A percentile compares a stretch with the other conserved stretches of the same genome.
These are phyloP conservation scores for Colaptes auratus DNA, from an alignment of 2,113 vertebrate species.

Conservation along the genomic window DNA sequence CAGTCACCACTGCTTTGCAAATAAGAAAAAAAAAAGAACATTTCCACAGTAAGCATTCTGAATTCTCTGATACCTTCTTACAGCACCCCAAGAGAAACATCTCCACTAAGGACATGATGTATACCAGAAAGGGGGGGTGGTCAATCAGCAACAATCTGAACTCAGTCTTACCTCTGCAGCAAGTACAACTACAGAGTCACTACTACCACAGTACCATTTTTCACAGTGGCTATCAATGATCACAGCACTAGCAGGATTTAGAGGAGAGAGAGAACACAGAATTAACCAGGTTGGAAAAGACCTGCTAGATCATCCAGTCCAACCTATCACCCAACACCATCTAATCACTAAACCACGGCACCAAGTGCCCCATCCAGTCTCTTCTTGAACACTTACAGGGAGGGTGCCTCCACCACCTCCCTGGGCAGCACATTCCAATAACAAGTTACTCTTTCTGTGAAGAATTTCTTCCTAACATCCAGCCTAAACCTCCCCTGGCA, in stretches of 20 bases:
- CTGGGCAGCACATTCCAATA: too few species aligned
- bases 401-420: too few species aligned
- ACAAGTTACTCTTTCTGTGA: too few species aligned
- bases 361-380: too few species aligned
- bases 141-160: background rate
- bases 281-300: too few species aligned
- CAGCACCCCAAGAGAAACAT: background rate
- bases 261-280: background rate
- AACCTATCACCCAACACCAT: too few species aligned
- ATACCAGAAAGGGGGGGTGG: background rate
- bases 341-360: too few species aligned
- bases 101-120: background rate
- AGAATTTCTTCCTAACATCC: too few species aligned
- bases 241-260: background rate
- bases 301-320: too few species aligned
- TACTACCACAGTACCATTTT: background rate
- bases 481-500: too few species aligned
- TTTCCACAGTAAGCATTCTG: background rate
- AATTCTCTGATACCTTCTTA: background rate
- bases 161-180: background rate
- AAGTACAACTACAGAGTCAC: background rate
- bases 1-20: background rate
- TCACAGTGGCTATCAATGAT: background rate
- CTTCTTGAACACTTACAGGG: too few species aligned
- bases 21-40: background rate